Evolutionary conservation across 2,113 vertebrate species (phyloP), one percentile per base, ranked within the genome.

Genomic region (Ardeotis arabs): DNA sequence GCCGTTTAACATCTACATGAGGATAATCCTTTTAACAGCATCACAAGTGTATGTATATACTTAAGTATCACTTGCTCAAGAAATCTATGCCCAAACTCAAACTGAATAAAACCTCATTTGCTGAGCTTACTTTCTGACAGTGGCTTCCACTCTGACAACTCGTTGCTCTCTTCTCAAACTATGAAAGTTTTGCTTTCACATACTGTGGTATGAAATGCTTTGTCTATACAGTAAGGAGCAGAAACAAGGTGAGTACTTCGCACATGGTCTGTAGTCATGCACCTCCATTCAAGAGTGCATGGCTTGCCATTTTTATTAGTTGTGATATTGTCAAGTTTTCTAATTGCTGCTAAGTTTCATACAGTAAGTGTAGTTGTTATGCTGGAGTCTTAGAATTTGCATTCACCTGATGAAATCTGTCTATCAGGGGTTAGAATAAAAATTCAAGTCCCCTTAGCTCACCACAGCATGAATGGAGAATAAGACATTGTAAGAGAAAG

Each of bases 321-420:
- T 23, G 59, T 37, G 14, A 44, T 22, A 67, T 39, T 22, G 22
- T 27, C 15, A 74, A 53, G 21, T 33, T 73, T 74, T 60, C 21
- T 5, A 3, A 18, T 45, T 33, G 50, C 59, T 85, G 39, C 22
- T 8, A 85, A 66, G 45, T 31, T 66, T 74, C 20, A 8, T 29
- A 28, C 6, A 28, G 14, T 17, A 62, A 49, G 7, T 19, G 17
- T 8, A 70, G 17, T 33, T 44, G 24, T 62, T 75, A 37, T 9
- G 12, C 45, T 74, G 6, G 4, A 22, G 31, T 78, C 20, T 52
- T 50, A 29, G 12, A 85, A 85, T 85, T 78, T 62, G 31, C 4
- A 1, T 58, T 62, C 49, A n/a, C 0, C 27, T 82, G 4, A n/a
- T 12, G 22, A 64, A 3, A 27, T 25, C 44, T 53, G 33, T 1